These are phyloP conservation scores for Hemistola chrysoprasaria DNA, from an alignment of 2,888 invertebrate species.

Conservation along the genomic window DNA sequence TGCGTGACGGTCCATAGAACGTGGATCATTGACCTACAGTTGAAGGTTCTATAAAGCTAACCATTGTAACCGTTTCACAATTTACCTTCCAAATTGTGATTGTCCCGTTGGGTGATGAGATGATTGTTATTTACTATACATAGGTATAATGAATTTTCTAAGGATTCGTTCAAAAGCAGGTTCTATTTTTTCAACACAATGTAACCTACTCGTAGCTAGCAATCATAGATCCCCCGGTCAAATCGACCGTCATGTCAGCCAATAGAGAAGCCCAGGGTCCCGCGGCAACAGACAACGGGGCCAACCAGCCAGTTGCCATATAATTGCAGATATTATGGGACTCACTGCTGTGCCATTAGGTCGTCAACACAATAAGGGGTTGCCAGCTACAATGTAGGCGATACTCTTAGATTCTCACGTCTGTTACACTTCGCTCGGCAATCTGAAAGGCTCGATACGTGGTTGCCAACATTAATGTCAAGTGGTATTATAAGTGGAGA, in stretches of 20 bases:
- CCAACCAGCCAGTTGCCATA: slow-evolving; percentile 31
- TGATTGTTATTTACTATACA: no score
- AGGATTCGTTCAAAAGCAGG: no score
- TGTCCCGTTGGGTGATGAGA: slow-evolving; percentile 9
- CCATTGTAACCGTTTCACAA: slow-evolving; percentile 18
- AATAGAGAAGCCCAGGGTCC: slow-evolving; percentile 37
- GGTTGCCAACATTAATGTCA: slow-evolving; percentile 13
- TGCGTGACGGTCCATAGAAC: slow-evolving; percentile 20
- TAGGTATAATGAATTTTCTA: no score
- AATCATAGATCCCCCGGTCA: slow-evolving; percentile 10
- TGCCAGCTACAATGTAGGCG: slow-evolving; percentile 8
- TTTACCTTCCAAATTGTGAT: slow-evolving; percentile 14
- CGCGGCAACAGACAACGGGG: slow-evolving; percentile 32
- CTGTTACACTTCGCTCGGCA: slow-evolving; percentile 43
- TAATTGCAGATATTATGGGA: slow-evolving; percentile 68
- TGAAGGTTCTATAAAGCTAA: slow-evolving; percentile 3
- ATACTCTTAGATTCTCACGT: slow-evolving; percentile 37
- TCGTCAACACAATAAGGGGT: slow-evolving; percentile 36
- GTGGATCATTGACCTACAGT: slow-evolving; percentile 27
- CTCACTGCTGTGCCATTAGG: slow-evolving; percentile 44
- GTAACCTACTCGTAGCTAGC: no score
- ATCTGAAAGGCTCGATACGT: slow-evolving; percentile 38
- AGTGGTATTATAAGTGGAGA: slow-evolving; percentile 15
- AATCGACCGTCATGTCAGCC: slow-evolving; percentile 43
- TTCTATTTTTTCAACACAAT: no score